These are phyloP conservation scores for Drosophila chauvacae DNA, from an alignment of 1,140 invertebrate genomes.

Conservation along the genomic window DNA sequence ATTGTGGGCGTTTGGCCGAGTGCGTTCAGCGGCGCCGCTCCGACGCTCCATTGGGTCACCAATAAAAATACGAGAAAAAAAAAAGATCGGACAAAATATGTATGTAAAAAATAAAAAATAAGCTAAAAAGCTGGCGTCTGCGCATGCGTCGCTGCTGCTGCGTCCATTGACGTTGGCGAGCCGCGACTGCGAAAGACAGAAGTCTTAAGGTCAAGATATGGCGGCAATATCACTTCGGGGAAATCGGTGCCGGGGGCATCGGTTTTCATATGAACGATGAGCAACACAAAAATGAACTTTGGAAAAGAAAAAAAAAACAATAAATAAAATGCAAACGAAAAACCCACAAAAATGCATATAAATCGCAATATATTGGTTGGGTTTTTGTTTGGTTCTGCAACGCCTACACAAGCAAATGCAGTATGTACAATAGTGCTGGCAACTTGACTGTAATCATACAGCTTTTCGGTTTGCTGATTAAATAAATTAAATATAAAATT, in stretches of 20 bases:
- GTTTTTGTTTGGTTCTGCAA: conserved; percentile 26
- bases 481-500: neutral
- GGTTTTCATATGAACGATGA: conserved; percentile 41
- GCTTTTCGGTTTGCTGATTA: neutral
- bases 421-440: conserved; percentile 4
- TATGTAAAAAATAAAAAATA: conserved; percentile 23
- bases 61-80: conserved; percentile 27
- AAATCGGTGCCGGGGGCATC: conserved; percentile 29
- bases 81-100: conserved; percentile 1
- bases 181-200: conserved; percentile 15
- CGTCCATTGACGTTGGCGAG: conserved; percentile 76
- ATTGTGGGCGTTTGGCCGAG: conserved; percentile 75
- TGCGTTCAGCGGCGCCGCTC: conserved; percentile 72
- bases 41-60: conserved; percentile 67
- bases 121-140: conserved; percentile 51
- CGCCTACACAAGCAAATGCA: conserved; percentile 61
- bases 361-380: conserved; percentile 55
- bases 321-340: conserved; percentile 29
- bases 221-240: neutral
- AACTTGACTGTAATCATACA: neutral
- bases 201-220: conserved; percentile 68
- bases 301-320: neutral
- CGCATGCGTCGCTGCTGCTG: conserved; percentile 51
- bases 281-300: conserved; percentile 38
- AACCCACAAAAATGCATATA: conserved; percentile 58